Conservation (phyloP, 2,797 vertebrate species). For the Thunnus albacares region DNA sequence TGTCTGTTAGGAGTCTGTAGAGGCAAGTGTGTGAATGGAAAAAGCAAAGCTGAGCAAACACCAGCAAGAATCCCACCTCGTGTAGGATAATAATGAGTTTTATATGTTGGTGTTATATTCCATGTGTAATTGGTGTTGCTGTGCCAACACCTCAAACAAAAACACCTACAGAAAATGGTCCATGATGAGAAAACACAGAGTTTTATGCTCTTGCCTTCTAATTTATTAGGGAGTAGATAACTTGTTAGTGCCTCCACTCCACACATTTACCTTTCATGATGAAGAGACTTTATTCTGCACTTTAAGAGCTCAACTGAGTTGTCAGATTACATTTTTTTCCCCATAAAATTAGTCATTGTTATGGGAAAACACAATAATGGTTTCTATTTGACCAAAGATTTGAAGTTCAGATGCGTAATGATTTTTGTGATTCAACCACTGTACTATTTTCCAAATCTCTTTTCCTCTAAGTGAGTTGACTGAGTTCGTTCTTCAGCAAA, state of each 20-base stretch:
- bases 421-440: slow-evolving; percentile 43
- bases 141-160: slow-evolving; percentile 85
- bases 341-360: slow-evolving; percentile 18
- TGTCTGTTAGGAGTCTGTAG: slow-evolving; percentile 69
- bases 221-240: slow-evolving; percentile 27
- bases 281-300: slow-evolving; percentile 7
- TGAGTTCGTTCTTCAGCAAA: slow-evolving; percentile 63
- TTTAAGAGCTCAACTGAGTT: slow-evolving; percentile 13
- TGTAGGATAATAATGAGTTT: slow-evolving; percentile 82
- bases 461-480: slow-evolving; percentile 67
- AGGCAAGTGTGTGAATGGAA: slow-evolving; percentile 79
- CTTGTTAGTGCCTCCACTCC: slow-evolving; percentile 17
- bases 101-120: slow-evolving; percentile 82
- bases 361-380: slow-evolving; percentile 23
- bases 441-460: slow-evolving; percentile 39
- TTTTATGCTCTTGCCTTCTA: slow-evolving; percentile 36
- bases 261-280: not conserved
- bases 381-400: slow-evolving; percentile 34
- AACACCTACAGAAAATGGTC: slow-evolving; percentile 76
- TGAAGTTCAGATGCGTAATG: slow-evolving; percentile 36
- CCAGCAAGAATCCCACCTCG: slow-evolving; percentile 77
- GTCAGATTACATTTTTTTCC: slow-evolving; percentile 8
- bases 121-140: slow-evolving; percentile 78
- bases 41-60: slow-evolving; percentile 87
- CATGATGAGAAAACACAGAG: slow-evolving; percentile 71